Conservation (phyloP, 2,888 invertebrate genomes). For the Coecobrya sp. region DNA sequence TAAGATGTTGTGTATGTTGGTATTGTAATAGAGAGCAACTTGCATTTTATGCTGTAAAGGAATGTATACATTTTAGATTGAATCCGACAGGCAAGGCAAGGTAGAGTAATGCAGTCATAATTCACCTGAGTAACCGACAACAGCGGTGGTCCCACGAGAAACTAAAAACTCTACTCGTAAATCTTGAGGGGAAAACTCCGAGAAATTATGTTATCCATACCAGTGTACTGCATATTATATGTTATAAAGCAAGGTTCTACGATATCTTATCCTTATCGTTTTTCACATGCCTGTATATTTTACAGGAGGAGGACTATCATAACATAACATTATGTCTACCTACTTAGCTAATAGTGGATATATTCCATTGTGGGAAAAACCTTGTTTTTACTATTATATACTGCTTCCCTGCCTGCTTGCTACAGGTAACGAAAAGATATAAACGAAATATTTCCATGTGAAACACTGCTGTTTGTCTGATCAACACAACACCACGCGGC, state of each 20-base stretch:
- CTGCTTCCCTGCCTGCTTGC: slow-evolving; percentile 23
- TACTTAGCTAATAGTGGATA: slow-evolving; percentile 12
- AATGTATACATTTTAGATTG: slow-evolving; percentile 81
- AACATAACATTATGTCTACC: slow-evolving; percentile 44
- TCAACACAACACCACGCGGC: slow-evolving; percentile 14
- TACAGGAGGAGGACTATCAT: slow-evolving; percentile 50
- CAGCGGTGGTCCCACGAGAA: slow-evolving; percentile 86
- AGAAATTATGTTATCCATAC: slow-evolving; percentile 83
- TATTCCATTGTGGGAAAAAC: slow-evolving; percentile 48
- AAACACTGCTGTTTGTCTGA: background rate
- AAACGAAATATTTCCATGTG: slow-evolving; percentile 52
- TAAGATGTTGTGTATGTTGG: background rate
- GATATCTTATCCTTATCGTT: slow-evolving; percentile 4
- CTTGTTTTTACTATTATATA: slow-evolving; percentile 14
- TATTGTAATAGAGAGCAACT: background rate
- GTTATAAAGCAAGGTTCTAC: background rate
- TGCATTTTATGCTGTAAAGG: slow-evolving; percentile 29
- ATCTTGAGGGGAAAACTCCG: slow-evolving; percentile 85
- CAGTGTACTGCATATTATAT: background rate
- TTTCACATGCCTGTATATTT: slow-evolving; percentile 10
- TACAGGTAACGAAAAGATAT: slow-evolving; percentile 53
- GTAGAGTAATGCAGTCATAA: slow-evolving; percentile 85
- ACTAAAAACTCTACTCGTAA: slow-evolving; percentile 86
- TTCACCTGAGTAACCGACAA: slow-evolving; percentile 86
- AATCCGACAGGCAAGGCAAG: slow-evolving; percentile 78